A percentile compares a stretch with the other conserved stretches of the same genome.
These are phyloP conservation scores for Amia ocellicauda DNA, from an alignment of 2,113 vertebrate species.

Conservation along the genomic window DNA sequence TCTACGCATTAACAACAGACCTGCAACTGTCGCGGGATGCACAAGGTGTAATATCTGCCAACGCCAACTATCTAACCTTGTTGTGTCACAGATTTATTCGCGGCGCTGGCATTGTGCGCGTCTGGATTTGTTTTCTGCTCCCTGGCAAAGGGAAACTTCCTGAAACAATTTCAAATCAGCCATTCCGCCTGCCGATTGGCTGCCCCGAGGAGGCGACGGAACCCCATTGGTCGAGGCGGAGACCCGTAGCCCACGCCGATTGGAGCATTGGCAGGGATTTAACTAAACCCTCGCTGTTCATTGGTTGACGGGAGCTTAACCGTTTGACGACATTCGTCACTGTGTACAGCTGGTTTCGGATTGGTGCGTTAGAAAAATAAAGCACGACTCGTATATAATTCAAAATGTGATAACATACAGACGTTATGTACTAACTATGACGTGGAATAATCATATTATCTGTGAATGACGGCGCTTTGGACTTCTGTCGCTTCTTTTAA, in stretches of 20 bases:
- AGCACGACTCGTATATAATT: no score
- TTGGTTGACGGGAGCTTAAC: conserved; percentile 5
- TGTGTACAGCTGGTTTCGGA: neutral
- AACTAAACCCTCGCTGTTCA: neutral
- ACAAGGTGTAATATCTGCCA: no score
- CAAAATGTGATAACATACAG: no score
- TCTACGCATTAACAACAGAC: no score
- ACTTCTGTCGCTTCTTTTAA: no score
- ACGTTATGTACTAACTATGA: no score
- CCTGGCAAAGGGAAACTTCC: conserved; percentile 54
- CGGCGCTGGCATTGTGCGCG: no score
- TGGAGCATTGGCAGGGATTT: conserved; percentile 24
- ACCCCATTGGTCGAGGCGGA: neutral
- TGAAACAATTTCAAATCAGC: conserved; percentile 68
- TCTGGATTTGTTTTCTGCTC: conserved; percentile 60
- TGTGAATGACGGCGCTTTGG: no score
- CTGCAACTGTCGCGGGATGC: no score
- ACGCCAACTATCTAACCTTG: conserved; percentile 46
- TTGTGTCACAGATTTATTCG: no score
- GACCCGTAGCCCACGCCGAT: conserved; percentile 20
- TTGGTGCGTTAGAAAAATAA: neutral
- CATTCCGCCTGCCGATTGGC: conserved; percentile 50
- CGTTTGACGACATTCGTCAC: no score
- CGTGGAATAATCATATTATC: no score
- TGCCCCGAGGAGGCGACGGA: neutral